These are phyloP conservation scores for Lepus americanus DNA, from an alignment of 2,113 vertebrate genomes.

Conservation along the genomic window DNA sequence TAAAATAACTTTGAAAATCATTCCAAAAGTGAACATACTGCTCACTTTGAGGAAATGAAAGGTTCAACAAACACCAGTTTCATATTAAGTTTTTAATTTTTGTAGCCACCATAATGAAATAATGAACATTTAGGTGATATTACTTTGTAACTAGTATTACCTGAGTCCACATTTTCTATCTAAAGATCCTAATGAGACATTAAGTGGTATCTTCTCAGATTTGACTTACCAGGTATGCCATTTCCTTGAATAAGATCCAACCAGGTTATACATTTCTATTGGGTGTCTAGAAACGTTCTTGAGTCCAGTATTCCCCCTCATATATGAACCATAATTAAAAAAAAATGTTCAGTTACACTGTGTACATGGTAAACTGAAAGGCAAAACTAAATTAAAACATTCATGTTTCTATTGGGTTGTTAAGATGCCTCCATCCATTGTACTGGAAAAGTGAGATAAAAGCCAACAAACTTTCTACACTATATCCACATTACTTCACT, in stretches of 20 bases:
- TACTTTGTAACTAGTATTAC: neutral
- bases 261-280: neutral
- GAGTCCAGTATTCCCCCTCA: neutral
- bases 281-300: neutral
- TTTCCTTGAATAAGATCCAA: slow-evolving; percentile 12
- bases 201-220: neutral
- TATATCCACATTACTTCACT: neutral
- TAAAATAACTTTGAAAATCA: slow-evolving; percentile 2
- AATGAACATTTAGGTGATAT: neutral
- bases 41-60: neutral
- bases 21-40: neutral
- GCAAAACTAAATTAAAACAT: neutral
- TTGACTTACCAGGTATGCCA: neutral
- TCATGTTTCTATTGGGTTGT: neutral
- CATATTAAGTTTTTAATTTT: neutral
- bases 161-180: neutral
- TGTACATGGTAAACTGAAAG: neutral
- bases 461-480: neutral
- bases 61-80: neutral
- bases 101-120: neutral
- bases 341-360: no score
- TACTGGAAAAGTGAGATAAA: neutral
- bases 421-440: neutral
- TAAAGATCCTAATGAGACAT: neutral
- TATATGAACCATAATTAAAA: neutral